Evolutionary conservation across 2,888 invertebrate species (phyloP), one percentile per base, ranked within the genome.

Genomic region (Maniola hyperantus): DNA sequence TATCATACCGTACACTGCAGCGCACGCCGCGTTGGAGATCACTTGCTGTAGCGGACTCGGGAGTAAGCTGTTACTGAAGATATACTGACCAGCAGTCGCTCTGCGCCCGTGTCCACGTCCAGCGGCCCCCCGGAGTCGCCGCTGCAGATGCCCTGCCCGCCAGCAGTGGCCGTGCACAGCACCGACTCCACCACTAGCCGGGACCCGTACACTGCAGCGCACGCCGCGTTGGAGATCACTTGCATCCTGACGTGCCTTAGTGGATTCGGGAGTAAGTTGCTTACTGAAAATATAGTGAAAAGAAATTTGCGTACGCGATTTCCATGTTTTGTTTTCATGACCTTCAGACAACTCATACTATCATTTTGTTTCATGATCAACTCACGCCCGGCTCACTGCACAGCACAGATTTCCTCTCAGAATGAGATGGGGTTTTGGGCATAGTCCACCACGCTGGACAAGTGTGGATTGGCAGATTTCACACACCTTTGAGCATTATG

Each of bases 131-230:
- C 85, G n/a, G 80, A 79, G 72, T 85, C 84, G 0, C 82, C 80
- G 8, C 77, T 81, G 77, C 93, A 93, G 1, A 86, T 83, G 48
- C 87, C 83, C 58, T 68, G 79, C 1, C 82, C 80, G 4, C 75
- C 75, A 5, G 72, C 71, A 64, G 80, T 81, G 76, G 81, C 77
- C 70, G 82, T 78, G 83, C 88, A 81, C 76, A 87, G 67, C 34
- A 88, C 85, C 0, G 76, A 76, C 0, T 65, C 69, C 5, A 78
- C 74, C 13, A 92, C 77, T 8, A 44, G 46, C 4, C 50, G 81
- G 66, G 53, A 64, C 0, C 85, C 80, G 75, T 81, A 93, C 8
- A 73, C 72, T 5, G 74, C 34, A 6, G 76, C 76, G 74, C 93
- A 93, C 11, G 73, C 71, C 0, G 67, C 39, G 72, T 89, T 89